Conservation (phyloP, 2,797 vertebrate genomes). For the Amazonetta brasiliensis region DNA sequence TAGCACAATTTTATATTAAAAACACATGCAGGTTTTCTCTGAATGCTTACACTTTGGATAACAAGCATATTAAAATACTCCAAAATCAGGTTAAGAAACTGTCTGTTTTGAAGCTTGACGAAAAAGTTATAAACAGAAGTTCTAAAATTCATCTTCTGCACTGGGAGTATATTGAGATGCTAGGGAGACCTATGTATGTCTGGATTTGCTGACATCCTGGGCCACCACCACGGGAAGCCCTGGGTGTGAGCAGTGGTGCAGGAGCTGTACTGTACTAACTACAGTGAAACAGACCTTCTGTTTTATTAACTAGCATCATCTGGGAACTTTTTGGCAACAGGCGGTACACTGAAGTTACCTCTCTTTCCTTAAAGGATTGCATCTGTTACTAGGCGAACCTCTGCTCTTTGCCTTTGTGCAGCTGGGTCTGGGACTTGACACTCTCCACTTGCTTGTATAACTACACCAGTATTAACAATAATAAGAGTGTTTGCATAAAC, state of each 20-base stretch:
- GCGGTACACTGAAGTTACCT: accelerated
- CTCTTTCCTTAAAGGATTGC: not conserved
- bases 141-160: not conserved
- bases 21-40: not conserved
- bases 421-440: slow-evolving; percentile 31
- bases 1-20: not conserved
- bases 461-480: slow-evolving; percentile 43
- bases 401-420: not conserved
- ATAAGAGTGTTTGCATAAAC: slow-evolving; percentile 50
- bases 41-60: not conserved
- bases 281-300: not conserved
- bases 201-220: not conserved
- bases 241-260: accelerated
- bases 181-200: accelerated
- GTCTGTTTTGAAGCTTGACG: not conserved
- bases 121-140: not conserved
- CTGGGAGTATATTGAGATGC: not conserved
- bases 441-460: slow-evolving; percentile 48
- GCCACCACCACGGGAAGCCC: not conserved
- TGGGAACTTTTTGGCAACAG: not conserved
- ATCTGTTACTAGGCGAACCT: slow-evolving; percentile 12
- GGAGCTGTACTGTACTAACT: not conserved
- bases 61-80: not conserved
- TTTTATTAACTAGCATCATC: slow-evolving; percentile 2
- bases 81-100: not conserved